Percentiles rank a stretch among this genome's conserved stretches.
Evolutionary conservation across 2,888 invertebrate genomes (phyloP).

Genomic region (Leucoma salicis): DNA sequence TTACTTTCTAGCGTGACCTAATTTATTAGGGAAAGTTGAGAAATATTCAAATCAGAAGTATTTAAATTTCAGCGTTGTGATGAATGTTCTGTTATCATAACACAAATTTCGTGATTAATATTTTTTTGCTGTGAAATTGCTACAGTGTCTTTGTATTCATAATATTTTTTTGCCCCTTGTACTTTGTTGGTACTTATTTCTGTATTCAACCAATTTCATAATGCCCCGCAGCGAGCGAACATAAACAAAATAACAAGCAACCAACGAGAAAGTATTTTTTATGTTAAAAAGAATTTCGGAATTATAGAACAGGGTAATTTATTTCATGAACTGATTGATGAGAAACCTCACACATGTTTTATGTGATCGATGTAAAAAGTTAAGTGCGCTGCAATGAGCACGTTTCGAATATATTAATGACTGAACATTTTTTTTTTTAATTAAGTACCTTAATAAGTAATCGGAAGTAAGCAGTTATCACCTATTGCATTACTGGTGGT

Average conservation of each 20-base stretch:
- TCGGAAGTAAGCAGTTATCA: too few species aligned
- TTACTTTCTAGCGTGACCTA: too few species aligned
- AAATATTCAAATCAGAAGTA: too few species aligned
- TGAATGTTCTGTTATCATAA: too few species aligned
- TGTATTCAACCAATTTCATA: conserved; percentile 32
- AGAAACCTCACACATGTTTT: conserved; percentile 1
- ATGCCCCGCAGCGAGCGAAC: conserved; percentile 25
- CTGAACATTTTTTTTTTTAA: too few species aligned
- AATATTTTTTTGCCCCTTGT: conserved; percentile 12
- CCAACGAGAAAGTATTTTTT: conserved; percentile 54
- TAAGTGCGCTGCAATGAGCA: not conserved
- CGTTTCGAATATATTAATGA: not conserved
- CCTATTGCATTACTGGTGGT: too few species aligned
- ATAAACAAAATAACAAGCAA: conserved; percentile 49
- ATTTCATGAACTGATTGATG: conserved; percentile 18
- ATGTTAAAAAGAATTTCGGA: conserved; percentile 46
- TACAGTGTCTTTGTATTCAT: conserved; percentile 14
- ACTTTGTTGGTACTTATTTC: conserved; percentile 18
- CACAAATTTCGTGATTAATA: not conserved
- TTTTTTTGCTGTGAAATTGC: not conserved
- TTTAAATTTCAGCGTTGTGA: too few species aligned
- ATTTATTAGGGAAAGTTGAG: too few species aligned
- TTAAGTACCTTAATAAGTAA: too few species aligned
- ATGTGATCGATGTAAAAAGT: not conserved
- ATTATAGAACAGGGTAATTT: conserved; percentile 20